Conservation (phyloP, 2,113 vertebrate species). For the Setophaga coronata region DNA sequence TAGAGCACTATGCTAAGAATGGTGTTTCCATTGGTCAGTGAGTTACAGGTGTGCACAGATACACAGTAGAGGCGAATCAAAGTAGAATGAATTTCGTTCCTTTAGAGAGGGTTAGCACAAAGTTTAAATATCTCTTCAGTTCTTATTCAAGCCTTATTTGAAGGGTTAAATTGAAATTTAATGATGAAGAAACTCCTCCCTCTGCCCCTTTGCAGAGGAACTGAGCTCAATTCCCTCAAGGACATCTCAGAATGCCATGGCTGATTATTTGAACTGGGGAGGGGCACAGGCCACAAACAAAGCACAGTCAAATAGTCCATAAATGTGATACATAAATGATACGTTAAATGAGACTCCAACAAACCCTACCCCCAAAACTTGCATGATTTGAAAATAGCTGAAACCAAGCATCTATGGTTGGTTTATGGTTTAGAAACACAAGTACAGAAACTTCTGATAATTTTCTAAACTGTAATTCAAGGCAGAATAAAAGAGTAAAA, state of each 20-base stretch:
- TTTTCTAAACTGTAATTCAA: not conserved
- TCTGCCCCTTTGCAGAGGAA: not conserved
- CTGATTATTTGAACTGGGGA: not conserved
- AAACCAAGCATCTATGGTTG: not conserved
- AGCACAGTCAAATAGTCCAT: not conserved
- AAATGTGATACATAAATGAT: not conserved
- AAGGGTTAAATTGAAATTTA: slow-evolving; percentile 40
- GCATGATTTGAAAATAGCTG: not conserved
- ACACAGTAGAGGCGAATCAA: not conserved
- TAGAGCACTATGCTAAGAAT: not conserved
- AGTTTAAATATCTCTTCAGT: not conserved
- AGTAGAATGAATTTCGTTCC: not conserved
- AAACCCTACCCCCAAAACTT: not conserved
- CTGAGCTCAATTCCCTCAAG: not conserved
- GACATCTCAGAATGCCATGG: not conserved
- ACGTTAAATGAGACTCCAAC: not conserved
- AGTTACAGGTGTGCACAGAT: not conserved
- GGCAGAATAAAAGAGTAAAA: not conserved
- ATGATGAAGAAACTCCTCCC: not conserved
- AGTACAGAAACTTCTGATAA: not conserved
- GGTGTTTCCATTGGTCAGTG: not conserved
- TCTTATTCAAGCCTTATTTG: not conserved
- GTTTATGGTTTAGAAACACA: not conserved
- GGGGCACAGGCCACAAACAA: not conserved
- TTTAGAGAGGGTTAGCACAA: not conserved